These are phyloP conservation scores for Hipparchia sbordonii DNA, from an alignment of 2,888 invertebrate species.

Conservation along the genomic window DNA sequence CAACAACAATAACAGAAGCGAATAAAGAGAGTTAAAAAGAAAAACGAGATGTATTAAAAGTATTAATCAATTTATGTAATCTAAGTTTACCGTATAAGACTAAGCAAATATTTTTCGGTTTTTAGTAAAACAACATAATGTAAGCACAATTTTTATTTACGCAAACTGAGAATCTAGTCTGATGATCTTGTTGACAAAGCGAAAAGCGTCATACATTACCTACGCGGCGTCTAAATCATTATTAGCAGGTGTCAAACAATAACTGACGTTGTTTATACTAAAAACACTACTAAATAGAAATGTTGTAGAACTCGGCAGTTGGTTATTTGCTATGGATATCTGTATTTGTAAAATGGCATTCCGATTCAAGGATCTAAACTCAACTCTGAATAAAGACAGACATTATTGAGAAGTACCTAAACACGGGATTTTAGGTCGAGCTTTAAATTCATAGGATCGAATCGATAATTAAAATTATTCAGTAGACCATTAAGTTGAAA, in stretches of 20 bases:
- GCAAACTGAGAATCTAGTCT: not conserved
- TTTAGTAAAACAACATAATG: slow-evolving; percentile 1
- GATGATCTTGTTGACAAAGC: slow-evolving; percentile 46
- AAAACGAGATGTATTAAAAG: no score
- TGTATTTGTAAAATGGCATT: slow-evolving; percentile 4
- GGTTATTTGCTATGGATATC: not conserved
- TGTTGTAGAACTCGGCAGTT: not conserved
- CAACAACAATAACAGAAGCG: no score
- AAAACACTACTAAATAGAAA: slow-evolving; percentile 26
- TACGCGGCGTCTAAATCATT: slow-evolving; percentile 36
- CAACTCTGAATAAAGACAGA: not conserved
- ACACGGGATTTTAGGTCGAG: no score
- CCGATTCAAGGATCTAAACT: not conserved
- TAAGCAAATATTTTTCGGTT: not conserved
- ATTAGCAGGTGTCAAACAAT: slow-evolving; percentile 34
- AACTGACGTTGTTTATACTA: slow-evolving; percentile 28
- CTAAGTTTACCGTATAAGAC: not conserved
- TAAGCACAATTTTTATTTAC: not conserved
- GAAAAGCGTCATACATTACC: slow-evolving; percentile 36
- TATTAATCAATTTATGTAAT: not conserved
- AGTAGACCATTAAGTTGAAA: no score
- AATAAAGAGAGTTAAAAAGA: no score
- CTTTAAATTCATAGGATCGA: no score
- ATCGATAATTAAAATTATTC: no score
- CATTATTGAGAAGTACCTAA: not conserved